These are phyloP conservation scores for Chelon auratus DNA, from an alignment of 2,797 vertebrate species.

Conservation along the genomic window DNA sequence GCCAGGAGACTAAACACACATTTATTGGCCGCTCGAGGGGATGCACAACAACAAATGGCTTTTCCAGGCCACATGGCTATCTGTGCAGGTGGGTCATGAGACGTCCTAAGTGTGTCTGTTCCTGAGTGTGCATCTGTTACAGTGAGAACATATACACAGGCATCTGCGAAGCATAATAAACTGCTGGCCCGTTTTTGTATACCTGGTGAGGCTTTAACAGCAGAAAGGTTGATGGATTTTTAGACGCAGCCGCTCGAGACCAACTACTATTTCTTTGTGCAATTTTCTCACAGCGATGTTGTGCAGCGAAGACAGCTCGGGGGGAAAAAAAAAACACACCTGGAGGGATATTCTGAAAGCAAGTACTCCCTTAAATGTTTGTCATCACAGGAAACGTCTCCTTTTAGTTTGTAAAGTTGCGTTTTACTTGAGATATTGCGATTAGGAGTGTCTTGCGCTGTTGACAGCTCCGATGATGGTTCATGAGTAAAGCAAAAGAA, in stretches of 20 bases:
- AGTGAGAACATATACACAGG: constrained; percentile 1
- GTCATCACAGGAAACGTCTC: neutral
- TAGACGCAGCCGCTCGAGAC: constrained; percentile 9
- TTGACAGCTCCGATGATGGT: too few species aligned
- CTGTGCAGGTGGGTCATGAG: constrained; percentile 42
- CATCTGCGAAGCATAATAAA: constrained; percentile 13
- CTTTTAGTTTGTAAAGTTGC: neutral
- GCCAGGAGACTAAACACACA: constrained; percentile 45
- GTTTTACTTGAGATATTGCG: neutral
- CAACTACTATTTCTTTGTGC: constrained; percentile 3
- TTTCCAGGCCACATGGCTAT: constrained; percentile 44
- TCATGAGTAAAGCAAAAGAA: too few species aligned
- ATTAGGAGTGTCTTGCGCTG: too few species aligned
- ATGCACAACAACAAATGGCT: constrained; percentile 55
- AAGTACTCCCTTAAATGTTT: constrained; percentile 1
- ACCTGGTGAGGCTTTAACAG: constrained; percentile 21
- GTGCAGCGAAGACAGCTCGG: constrained; percentile 1
- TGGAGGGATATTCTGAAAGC: neutral
- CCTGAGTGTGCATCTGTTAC: constrained; percentile 17
- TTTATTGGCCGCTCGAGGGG: constrained; percentile 56
- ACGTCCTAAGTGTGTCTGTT: constrained; percentile 8
- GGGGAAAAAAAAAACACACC: neutral
- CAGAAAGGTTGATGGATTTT: constrained; percentile 16
- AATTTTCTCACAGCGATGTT: constrained; percentile 16
- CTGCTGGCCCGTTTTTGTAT: neutral